phyloP scores from a whole-genome alignment of 2,888 invertebrate species.

The Clepsis dumicolana region DNA sequence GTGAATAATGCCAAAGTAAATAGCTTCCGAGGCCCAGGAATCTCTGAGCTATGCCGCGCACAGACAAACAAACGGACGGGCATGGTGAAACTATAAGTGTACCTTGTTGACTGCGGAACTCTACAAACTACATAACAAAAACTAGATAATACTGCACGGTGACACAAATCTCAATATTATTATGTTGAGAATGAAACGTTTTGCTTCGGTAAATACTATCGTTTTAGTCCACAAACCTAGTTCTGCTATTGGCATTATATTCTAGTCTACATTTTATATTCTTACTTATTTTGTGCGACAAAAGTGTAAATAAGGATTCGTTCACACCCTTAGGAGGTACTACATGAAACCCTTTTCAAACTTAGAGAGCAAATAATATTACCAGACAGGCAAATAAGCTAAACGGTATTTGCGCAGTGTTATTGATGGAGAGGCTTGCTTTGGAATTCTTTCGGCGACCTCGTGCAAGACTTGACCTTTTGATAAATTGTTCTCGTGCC shows the following conservation, averaged over 20 bases:
- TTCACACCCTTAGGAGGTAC: conserved; percentile 13
- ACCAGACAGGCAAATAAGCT: conserved; percentile 37
- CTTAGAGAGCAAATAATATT: conserved; percentile 35
- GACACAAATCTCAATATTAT: neutral
- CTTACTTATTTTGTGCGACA: conserved; percentile 22
- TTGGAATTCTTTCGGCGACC: conserved; percentile 19
- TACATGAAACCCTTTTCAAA: conserved; percentile 36
- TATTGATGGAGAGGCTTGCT: conserved; percentile 30
- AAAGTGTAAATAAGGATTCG: conserved; percentile 19
- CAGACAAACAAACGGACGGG: too few relatives aligned
- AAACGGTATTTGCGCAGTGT: conserved; percentile 32
- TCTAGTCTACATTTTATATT: conserved; percentile 16
- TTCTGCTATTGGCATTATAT: neutral
- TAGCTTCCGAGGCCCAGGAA: too few relatives aligned
- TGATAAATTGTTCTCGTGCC: conserved; percentile 32
- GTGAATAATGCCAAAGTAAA: too few relatives aligned
- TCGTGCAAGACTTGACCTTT: conserved; percentile 4
- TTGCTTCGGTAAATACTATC: neutral
- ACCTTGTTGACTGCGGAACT: too few relatives aligned
- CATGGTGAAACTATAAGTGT: too few relatives aligned
- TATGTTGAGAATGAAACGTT: neutral
- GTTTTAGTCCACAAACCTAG: neutral
- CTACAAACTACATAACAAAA: too few relatives aligned
- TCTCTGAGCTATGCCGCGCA: too few relatives aligned
- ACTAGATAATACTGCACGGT: too few relatives aligned